Evolutionary conservation across 1,140 invertebrate genomes (phyloP).

Genomic region (Eurytemora carolleeae): DNA sequence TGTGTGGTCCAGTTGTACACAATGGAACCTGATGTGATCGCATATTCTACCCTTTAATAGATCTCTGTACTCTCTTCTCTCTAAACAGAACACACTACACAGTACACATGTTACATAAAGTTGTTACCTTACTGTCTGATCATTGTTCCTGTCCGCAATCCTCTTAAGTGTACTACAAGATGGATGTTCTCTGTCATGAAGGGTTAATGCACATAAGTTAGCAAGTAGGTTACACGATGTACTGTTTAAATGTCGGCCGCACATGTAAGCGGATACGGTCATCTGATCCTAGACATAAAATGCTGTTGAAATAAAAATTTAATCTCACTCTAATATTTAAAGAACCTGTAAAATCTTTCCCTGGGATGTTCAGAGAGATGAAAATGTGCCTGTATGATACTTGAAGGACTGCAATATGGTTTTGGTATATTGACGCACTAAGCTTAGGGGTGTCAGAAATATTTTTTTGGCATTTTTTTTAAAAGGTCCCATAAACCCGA

Average conservation of each 20-base stretch:
- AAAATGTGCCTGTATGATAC: neutral
- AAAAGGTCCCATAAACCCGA: no score
- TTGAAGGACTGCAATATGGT: neutral
- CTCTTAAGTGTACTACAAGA: neutral
- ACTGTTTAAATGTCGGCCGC: conserved; percentile 1
- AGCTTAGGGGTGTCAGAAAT: neutral
- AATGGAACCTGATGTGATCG: no score
- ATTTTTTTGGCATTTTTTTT: no score
- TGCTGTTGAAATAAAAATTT: neutral
- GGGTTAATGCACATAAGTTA: conserved; percentile 8
- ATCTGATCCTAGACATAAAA: neutral
- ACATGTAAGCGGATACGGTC: neutral
- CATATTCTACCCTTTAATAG: no score
- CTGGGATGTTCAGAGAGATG: neutral
- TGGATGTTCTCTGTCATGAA: conserved; percentile 1
- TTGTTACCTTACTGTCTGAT: neutral
- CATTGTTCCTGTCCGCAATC: neutral
- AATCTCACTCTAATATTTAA: neutral
- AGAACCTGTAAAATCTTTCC: neutral
- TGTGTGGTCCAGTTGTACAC: no score
- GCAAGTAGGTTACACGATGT: conserved; percentile 7
- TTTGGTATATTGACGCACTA: neutral
- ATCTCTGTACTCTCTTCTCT: no score
- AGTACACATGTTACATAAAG: no score
- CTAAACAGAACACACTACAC: no score